These are phyloP conservation scores for Aphidoletes aphidimyza DNA, from an alignment of 2,888 invertebrate genomes.

Conservation along the genomic window DNA sequence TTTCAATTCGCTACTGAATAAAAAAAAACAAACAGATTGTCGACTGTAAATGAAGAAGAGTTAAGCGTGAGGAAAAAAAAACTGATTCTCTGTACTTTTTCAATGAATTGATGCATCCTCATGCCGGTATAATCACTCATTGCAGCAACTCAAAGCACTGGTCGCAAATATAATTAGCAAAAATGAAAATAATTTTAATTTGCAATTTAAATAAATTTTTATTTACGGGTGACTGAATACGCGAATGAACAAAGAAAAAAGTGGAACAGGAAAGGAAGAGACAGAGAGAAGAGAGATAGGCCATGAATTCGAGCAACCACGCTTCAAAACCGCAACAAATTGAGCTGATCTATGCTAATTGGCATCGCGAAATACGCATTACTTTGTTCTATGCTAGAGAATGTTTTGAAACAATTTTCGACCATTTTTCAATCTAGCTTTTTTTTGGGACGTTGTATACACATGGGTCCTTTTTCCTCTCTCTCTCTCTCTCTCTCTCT, in stretches of 20 bases:
- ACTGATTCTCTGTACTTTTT: neutral
- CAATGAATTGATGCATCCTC: neutral
- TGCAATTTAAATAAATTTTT: constrained; percentile 45
- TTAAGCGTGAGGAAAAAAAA: neutral
- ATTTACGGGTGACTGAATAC: neutral
- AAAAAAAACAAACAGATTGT: neutral
- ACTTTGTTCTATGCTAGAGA: neutral
- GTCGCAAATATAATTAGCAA: neutral
- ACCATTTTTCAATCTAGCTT: too few species aligned
- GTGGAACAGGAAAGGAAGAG: too few species aligned
- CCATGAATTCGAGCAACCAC: neutral
- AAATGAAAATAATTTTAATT: constrained; percentile 20
- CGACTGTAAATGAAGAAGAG: neutral
- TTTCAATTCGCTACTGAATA: neutral
- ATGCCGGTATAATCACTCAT: neutral
- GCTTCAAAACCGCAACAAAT: neutral
- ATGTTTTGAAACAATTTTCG: too few species aligned
- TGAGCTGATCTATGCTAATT: constrained; percentile 45
- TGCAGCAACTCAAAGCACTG: neutral
- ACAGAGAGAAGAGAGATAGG: too few species aligned
- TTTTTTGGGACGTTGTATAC: neutral
- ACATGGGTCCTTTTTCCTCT: too few species aligned
- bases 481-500: neutral
- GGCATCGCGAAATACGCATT: neutral
- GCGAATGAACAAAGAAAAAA: neutral